Conservation (phyloP, 2,797 vertebrate genomes). For the Alauda arvensis region DNA sequence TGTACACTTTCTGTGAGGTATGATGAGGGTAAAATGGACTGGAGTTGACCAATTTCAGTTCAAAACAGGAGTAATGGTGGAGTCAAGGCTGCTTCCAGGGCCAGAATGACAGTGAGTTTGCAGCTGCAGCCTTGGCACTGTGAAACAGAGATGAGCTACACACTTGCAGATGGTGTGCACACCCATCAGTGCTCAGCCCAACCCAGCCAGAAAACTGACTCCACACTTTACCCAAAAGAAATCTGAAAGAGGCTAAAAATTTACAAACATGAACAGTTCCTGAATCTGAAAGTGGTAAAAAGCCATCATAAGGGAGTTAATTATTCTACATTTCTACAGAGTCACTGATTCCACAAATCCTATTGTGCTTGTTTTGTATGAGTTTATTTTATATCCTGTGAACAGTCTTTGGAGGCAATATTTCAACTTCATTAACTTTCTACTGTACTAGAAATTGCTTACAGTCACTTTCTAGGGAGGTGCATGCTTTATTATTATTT, state of each 20-base stretch:
- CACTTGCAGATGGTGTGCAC: not conserved
- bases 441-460: slow-evolving; percentile 15
- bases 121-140: not conserved
- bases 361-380: not conserved
- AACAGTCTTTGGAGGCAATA: not conserved
- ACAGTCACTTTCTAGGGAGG: not conserved
- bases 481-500: not conserved
- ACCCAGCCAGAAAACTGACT: not conserved
- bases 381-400: not conserved
- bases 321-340: not conserved
- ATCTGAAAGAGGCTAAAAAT: not conserved
- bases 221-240: not conserved
- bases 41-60: not conserved
- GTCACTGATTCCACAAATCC: not conserved
- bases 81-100: not conserved
- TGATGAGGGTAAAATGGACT: not conserved
- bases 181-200: not conserved
- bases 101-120: not conserved
- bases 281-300: not conserved
- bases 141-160: not conserved
- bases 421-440: slow-evolving; percentile 50
- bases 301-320: not conserved
- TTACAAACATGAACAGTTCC: not conserved
- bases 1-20: not conserved
- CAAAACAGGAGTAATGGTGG: not conserved